Evolutionary conservation across 2,888 invertebrate genomes (phyloP).

Genomic region (Agrotis ipsilon): DNA sequence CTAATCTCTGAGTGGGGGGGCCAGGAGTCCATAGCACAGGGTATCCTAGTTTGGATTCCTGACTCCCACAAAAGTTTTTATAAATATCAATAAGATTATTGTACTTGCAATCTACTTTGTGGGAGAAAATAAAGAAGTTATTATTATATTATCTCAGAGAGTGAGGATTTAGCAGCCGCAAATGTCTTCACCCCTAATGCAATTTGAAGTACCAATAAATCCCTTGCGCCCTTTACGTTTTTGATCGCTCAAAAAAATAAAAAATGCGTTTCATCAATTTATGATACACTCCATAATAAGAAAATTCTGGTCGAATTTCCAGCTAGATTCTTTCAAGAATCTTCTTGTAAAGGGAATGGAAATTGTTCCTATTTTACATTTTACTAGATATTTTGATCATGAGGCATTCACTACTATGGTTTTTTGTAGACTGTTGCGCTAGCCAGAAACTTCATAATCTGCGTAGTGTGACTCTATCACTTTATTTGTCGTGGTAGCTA

Average conservation of each 20-base stretch:
- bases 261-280: slow-evolving; percentile 16
- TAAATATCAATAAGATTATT: neutral
- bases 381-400: neutral
- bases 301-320: neutral
- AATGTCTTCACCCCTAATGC: slow-evolving; percentile 33
- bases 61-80: neutral
- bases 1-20: too few relatives aligned
- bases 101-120: neutral
- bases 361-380: neutral
- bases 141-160: neutral
- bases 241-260: neutral
- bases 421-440: neutral
- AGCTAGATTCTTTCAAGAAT: neutral
- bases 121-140: neutral
- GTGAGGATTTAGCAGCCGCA: slow-evolving; percentile 19
- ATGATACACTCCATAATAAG: too few relatives aligned
- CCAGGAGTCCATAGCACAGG: neutral
- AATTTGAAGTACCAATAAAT: slow-evolving; percentile 43
- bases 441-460: neutral
- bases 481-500: neutral
- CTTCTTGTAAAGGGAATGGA: neutral
- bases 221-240: slow-evolving; percentile 24
- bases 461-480: neutral
- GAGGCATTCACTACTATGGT: too few relatives aligned
- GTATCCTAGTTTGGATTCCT: neutral